phyloP scores from a whole-genome alignment of 1,140 invertebrate genomes.

The Philotrypesis tridentata region DNA sequence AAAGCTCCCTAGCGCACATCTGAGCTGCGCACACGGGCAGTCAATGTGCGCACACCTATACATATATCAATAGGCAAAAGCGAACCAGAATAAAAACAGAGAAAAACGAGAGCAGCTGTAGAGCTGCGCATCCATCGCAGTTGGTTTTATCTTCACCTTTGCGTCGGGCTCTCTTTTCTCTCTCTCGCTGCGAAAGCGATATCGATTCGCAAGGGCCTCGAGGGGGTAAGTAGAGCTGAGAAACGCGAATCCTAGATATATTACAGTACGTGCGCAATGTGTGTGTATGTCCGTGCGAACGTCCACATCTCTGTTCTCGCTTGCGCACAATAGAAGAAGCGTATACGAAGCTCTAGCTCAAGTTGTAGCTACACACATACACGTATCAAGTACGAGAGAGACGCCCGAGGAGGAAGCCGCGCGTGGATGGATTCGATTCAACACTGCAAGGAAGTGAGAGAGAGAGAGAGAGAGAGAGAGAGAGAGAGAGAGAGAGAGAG shows the following conservation, averaged over 20 bases:
- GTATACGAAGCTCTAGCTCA: not conserved
- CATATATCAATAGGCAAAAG: not conserved
- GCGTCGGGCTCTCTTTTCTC: not conserved
- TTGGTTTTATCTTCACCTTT: not conserved
- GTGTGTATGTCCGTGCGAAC: no score
- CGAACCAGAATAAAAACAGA: not conserved
- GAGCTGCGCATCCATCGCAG: not conserved
- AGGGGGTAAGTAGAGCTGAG: conserved; percentile 24
- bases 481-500: conserved; percentile 9
- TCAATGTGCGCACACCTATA: not conserved
- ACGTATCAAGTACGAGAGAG: no score
- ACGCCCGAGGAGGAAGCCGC: conserved; percentile 21
- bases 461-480: not conserved
- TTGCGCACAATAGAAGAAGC: no score
- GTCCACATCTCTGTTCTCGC: not conserved
- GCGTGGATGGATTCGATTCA: conserved; percentile 37
- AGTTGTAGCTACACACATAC: not conserved
- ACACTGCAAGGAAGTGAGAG: no score
- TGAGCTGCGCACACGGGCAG: not conserved
- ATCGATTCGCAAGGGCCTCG: conserved; percentile 43
- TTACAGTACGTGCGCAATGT: no score
- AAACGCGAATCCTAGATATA: conserved; percentile 15
- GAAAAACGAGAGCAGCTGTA: not conserved
- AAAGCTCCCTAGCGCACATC: not conserved
- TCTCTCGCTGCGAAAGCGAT: not conserved